Percentiles rank a stretch among this genome's conserved stretches.
phyloP scores from a whole-genome alignment of 2,888 invertebrate genomes.

The Melieria picta region DNA sequence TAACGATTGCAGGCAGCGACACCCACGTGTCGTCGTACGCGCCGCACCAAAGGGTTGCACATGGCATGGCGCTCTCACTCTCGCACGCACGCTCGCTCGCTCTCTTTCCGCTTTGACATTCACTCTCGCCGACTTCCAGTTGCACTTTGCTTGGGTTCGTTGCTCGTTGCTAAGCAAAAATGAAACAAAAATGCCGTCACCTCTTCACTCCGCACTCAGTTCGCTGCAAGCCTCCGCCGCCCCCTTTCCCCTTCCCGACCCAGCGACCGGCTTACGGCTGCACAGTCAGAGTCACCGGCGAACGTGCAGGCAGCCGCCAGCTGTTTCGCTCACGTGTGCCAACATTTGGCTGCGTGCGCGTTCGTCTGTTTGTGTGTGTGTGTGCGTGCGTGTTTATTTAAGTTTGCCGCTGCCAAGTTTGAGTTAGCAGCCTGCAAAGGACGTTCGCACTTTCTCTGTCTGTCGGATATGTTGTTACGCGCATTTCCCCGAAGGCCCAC shows the following conservation, averaged over 20 bases:
- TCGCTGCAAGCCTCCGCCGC: not conserved
- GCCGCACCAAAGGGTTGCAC: too few relatives aligned
- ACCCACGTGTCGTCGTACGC: too few relatives aligned
- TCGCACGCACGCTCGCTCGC: not conserved
- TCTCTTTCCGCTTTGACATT: not conserved
- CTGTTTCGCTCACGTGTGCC: not conserved
- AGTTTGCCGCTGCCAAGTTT: too few relatives aligned
- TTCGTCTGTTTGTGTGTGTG: too few relatives aligned
- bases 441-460: too few relatives aligned
- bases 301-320: not conserved
- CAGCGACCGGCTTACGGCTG: too few relatives aligned
- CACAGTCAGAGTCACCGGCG: too few relatives aligned
- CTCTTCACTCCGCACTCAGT: not conserved
- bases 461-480: too few relatives aligned
- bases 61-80: not conserved
- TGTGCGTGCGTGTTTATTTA: too few relatives aligned
- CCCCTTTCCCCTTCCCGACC: not conserved
- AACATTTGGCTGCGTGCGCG: not conserved
- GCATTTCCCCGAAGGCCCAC: too few relatives aligned
- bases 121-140: slow-evolving; percentile 9
- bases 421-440: too few relatives aligned
- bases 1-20: too few relatives aligned
- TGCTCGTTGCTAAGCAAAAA: slow-evolving; percentile 30
- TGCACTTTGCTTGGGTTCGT: slow-evolving; percentile 20
- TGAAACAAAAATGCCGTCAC: slow-evolving; percentile 9